Evolutionary conservation across 2,113 vertebrate genomes (phyloP).

Genomic region (Alosa alosa): DNA sequence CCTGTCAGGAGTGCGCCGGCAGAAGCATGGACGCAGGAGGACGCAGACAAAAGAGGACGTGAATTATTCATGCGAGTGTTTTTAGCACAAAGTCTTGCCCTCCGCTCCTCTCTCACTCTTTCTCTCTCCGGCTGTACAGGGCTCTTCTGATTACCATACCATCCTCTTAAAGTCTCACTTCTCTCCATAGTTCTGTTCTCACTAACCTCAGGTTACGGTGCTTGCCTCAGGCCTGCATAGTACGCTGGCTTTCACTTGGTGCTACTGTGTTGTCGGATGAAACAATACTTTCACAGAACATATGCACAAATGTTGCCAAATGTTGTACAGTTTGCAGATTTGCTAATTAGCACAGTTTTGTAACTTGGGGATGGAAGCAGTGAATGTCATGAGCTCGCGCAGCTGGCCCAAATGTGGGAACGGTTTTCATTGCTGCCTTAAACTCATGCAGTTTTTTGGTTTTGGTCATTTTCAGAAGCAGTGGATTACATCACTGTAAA

Average conservation of each 20-base stretch:
- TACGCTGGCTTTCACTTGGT: not conserved
- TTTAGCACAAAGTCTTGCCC: conserved; percentile 47
- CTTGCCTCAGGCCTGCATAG: not conserved
- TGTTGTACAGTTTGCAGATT: not conserved
- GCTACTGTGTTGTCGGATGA: not conserved
- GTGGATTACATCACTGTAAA: not conserved
- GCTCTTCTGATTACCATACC: not conserved
- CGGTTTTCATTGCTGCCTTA: not conserved
- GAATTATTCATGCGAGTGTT: conserved; percentile 69
- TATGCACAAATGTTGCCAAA: not conserved
- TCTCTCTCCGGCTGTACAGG: not conserved
- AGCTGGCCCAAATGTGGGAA: not conserved
- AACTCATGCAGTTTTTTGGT: not conserved
- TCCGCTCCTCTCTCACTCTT: conserved; percentile 6
- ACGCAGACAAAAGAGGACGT: conserved; percentile 59
- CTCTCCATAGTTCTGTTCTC: not conserved
- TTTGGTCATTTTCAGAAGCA: not conserved
- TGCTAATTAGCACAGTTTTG: not conserved
- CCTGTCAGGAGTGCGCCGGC: conserved; percentile 57
- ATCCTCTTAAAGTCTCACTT: not conserved
- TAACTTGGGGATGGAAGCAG: not conserved
- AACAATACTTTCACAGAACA: not conserved
- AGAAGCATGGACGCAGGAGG: conserved; percentile 33
- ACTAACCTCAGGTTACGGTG: not conserved
- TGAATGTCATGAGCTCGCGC: not conserved